Base-by-base conservation (phyloP, 2,888 invertebrate species). In the Meghimatium bilineatum region DNA sequence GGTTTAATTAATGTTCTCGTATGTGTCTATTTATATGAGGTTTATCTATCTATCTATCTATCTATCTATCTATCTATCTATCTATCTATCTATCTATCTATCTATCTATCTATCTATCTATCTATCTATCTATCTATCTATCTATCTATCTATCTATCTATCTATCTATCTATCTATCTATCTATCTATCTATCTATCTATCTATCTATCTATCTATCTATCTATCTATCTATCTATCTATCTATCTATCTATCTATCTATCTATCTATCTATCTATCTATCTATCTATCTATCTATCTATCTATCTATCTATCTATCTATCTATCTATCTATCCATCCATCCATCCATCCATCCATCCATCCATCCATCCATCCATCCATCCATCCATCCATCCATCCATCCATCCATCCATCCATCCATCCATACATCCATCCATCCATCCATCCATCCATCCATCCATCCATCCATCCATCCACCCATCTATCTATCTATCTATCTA, bases 21-120 rank as follows among this genome's bases (percentile, higher is more conserved):
- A 69, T 23, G 17, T 69, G 36, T 23, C 34, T 69, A 69, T 20
- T 20, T 69, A 69, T 23, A 69, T 23, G 17, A 36, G n/a, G 29
- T 29, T 29, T 63, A 63, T 29, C 63, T 29, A 63, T 36, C 34
- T 69, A 69, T 23, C 14, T 36, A 69, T 36, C 20, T 69, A 69
- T 23, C 34, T 69, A 69, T 69, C 36, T 69, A 69, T 23, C 34
- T 69, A 69, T 32, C 36, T 69, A 69, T 36, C 34, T 36, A 69
- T 36, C 14, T 6, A 69, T 69, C 34, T 36, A 69, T 23, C 34
- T 36, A 69, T 23, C 34, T 69, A 69, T 36, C 34, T 69, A 69
- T 23, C 14, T 23, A 69, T 36, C 34, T 69, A 69, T 23, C 17
- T 34, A 69, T 6, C 17, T 36, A 36, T 23, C 34, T 36, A 69